Evolutionary conservation across 2,797 vertebrate species (phyloP), one percentile per base, ranked within the genome.

Genomic region (Pipistrellus kuhlii): DNA sequence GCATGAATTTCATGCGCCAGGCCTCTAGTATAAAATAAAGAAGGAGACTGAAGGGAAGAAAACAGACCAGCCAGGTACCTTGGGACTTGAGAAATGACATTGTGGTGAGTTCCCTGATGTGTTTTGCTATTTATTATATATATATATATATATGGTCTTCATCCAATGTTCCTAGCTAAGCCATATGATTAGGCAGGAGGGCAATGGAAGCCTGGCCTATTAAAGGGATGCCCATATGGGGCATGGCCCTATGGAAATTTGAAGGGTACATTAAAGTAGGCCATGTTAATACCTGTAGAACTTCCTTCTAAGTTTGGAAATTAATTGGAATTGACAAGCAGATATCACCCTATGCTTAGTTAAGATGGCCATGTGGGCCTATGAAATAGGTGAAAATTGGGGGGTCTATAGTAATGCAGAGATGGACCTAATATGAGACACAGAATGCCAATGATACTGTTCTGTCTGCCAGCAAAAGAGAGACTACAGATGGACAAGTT

Each of bases 271-370:
- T 46, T 80, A 85, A 80, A 90, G 55, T 82, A 82, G 57, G 85
- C 35, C 82, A 80, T 15, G 0, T 35, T 30, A 38, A 85, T 80
- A 55, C 66, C 81, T 66, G 73, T 25, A 73, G 73, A 73, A 85
- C 35, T 38, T 25, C 9, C 55, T 62, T 53, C 35, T 35, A 30
- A n/a, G n/a, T 73, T 55, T 66, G 66, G 82, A 85, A 66, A 38
- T 57, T 73, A 38, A 94, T n/a, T 80, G 73, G 55, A 73, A 81
- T 86, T 13, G 46, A 86, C 18, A 94, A 75, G 88, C 23, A 93
- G 27, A 76, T 64, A 48, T 48, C 20, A 64, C 48, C 62, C 20
- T 69, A 89, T 89, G 86, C 44, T 93, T 66, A 89, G 53, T 93
- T 44, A 89, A 44, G 38, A 15, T 85, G 41, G 41, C 72, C 80